Evolutionary conservation across 2,888 invertebrate species (phyloP).

Genomic region (Phengaris arion): DNA sequence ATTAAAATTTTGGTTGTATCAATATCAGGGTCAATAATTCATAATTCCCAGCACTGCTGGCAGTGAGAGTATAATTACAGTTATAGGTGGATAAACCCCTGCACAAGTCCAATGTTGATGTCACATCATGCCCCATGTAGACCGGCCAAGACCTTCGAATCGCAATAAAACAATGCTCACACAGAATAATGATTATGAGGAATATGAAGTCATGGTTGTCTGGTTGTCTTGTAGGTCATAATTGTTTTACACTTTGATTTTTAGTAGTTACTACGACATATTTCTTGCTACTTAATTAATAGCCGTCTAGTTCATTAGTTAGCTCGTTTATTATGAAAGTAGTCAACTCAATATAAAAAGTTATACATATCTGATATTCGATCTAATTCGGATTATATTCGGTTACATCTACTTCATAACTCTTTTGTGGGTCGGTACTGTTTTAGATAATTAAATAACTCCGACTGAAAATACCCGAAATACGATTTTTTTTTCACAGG

Average conservation of each 20-base stretch:
- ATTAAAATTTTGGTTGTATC: too few relatives aligned
- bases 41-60: too few relatives aligned
- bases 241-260: background rate
- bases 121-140: background rate
- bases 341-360: background rate
- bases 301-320: background rate
- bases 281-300: background rate
- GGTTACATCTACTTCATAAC: too few relatives aligned
- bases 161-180: slow-evolving; percentile 16
- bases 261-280: background rate
- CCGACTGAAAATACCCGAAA: too few relatives aligned
- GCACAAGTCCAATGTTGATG: background rate
- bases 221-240: background rate
- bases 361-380: too few relatives aligned
- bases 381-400: too few relatives aligned
- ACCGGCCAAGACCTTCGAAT: background rate
- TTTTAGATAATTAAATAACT: too few relatives aligned
- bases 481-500: too few relatives aligned
- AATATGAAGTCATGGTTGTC: slow-evolving; percentile 3
- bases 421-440: too few relatives aligned
- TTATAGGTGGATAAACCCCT: too few relatives aligned
- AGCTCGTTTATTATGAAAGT: background rate
- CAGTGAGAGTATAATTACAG: too few relatives aligned
- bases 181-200: slow-evolving; percentile 5
- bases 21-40: too few relatives aligned